Conservation (phyloP, 2,113 vertebrate genomes). For the Cebus imitator region DNA sequence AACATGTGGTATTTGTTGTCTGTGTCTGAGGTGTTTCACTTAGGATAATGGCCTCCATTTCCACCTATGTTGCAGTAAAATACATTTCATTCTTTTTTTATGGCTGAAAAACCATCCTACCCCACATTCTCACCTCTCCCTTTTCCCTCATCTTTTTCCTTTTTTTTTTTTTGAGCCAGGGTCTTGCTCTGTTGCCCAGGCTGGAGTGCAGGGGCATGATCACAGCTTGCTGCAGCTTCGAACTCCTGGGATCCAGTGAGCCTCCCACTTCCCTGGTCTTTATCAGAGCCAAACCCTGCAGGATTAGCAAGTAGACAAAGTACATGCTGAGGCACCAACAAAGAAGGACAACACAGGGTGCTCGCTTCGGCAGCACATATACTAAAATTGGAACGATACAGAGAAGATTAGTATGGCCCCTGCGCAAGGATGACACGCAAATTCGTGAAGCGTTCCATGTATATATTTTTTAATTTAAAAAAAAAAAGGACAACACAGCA, state of each 20-base stretch:
- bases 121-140: background rate
- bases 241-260: no score
- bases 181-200: no score
- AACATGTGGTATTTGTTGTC: background rate
- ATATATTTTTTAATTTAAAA: no score
- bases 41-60: background rate
- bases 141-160: background rate
- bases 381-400: no score
- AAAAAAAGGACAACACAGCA: background rate
- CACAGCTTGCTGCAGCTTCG: no score
- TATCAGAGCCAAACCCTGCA: background rate
- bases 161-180: no score
- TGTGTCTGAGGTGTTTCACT: background rate
- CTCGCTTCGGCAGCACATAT: no score
- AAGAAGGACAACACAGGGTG: background rate
- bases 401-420: no score
- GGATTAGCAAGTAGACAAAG: background rate
- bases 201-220: no score
- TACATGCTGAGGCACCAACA: fast-evolving
- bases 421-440: no score
- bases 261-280: background rate
- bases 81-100: background rate
- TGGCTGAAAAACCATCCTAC: background rate
- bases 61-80: background rate
- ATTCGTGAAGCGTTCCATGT: no score